phyloP scores from a whole-genome alignment of 2,888 invertebrate species.

The Rhagium mordax region DNA sequence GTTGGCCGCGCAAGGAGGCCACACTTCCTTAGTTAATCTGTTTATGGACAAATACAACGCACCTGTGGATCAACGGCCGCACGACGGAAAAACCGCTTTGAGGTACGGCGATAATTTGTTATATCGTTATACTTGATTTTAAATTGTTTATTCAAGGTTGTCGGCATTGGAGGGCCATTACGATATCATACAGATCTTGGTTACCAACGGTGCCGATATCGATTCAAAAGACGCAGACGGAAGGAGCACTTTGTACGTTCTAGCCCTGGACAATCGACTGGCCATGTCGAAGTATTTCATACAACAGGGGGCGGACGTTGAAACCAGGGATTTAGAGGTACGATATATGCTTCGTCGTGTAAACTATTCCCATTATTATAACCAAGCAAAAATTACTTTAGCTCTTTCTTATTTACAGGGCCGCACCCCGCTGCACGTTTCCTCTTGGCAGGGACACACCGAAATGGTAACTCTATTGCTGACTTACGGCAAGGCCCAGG shows the following conservation, averaged over 20 bases:
- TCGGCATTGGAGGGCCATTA: slow-evolving; percentile 90
- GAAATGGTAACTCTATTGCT: slow-evolving; percentile 93
- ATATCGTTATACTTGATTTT: background rate
- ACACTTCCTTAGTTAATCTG: slow-evolving; percentile 78
- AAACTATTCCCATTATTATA: background rate
- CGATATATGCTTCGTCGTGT: slow-evolving; percentile 21
- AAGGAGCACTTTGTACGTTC: slow-evolving; percentile 91
- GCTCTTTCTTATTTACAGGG: slow-evolving; percentile 75
- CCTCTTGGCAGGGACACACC: slow-evolving; percentile 94
- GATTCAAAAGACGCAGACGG: slow-evolving; percentile 94
- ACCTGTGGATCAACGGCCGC: slow-evolving; percentile 88
- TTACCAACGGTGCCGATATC: slow-evolving; percentile 84
- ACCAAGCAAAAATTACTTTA: too few relatives aligned
- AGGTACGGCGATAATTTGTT: slow-evolving; percentile 70
- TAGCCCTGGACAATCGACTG: slow-evolving; percentile 89
- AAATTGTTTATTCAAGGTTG: slow-evolving; percentile 70
- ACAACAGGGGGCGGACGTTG: slow-evolving; percentile 86
- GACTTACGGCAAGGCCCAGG: slow-evolving; percentile 83
- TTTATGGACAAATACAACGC: slow-evolving; percentile 84
- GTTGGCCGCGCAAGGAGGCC: slow-evolving; percentile 92
- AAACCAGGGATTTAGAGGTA: slow-evolving; percentile 90
- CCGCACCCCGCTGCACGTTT: slow-evolving; percentile 90
- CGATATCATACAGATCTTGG: slow-evolving; percentile 81
- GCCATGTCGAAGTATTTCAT: slow-evolving; percentile 88
- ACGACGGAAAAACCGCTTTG: slow-evolving; percentile 92